Evolutionary conservation across 2,113 vertebrate species (phyloP).

Genomic region (Scatophagus argus): DNA sequence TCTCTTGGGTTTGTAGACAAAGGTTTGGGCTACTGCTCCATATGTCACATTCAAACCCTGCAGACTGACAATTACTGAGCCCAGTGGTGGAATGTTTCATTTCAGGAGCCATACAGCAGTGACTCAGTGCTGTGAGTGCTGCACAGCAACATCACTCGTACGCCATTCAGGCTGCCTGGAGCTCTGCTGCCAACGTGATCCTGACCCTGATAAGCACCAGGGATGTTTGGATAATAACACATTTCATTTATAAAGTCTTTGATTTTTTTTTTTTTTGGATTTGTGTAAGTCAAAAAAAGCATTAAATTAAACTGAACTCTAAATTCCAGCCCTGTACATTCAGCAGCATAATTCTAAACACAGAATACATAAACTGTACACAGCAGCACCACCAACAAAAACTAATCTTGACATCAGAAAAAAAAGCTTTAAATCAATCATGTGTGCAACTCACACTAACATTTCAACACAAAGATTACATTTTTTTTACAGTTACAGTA

Average conservation of each 20-base stretch:
- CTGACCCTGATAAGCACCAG: constrained; percentile 28
- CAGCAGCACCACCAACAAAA: not conserved
- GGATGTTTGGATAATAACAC: constrained; percentile 2
- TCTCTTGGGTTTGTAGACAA: not conserved
- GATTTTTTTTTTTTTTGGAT: not conserved
- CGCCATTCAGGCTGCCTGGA: constrained; percentile 1
- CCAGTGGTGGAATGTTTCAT: not conserved
- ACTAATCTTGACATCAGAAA: not conserved
- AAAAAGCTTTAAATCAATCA: not conserved
- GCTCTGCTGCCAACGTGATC: constrained; percentile 19
- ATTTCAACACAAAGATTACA: not conserved
- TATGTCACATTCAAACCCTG: not conserved
- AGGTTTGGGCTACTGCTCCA: not conserved
- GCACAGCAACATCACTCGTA: not conserved
- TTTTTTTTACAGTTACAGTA: not conserved
- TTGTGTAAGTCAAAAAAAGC: not conserved
- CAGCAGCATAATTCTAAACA: not conserved
- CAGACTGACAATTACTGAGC: not conserved
- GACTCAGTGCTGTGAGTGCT: constrained; percentile 1
- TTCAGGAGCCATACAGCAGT: not conserved
- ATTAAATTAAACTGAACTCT: not conserved
- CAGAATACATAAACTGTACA: not conserved
- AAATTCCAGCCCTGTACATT: not conserved
- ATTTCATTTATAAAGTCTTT: constrained; percentile 3
- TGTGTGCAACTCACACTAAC: not conserved